phyloP scores from a whole-genome alignment of 2,113 vertebrate genomes.

The Apteryx mantelli region DNA sequence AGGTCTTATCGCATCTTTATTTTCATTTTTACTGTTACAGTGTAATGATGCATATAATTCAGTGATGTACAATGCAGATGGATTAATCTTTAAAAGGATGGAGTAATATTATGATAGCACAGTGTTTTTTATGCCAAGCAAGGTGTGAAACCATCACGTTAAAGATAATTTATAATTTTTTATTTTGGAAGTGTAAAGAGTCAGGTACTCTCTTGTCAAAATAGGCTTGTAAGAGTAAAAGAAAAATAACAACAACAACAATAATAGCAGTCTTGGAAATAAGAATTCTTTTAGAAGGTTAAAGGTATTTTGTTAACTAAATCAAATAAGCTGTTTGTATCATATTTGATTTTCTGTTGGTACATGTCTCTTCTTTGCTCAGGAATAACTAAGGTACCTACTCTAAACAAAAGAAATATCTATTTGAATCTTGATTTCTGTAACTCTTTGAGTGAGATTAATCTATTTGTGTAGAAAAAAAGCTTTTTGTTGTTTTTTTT shows the following conservation, averaged over 20 bases:
- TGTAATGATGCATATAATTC: constrained; percentile 46
- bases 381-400: not conserved
- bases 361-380: not conserved
- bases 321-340: not conserved
- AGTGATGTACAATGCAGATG: constrained; percentile 17
- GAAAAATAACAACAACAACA: not conserved
- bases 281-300: not conserved
- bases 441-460: not conserved
- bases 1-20: constrained; percentile 33
- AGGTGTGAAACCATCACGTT: constrained; percentile 32
- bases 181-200: not conserved
- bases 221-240: not conserved
- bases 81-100: constrained; percentile 43
- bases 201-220: constrained; percentile 7
- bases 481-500: not conserved
- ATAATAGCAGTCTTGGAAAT: not conserved
- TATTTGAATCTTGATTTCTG: not conserved
- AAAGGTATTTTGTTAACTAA: not conserved
- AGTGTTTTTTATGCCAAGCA: constrained; percentile 3
- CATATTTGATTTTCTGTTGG: not conserved
- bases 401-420: not conserved
- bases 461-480: not conserved
- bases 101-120: constrained; percentile 5
- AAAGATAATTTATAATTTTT: constrained; percentile 41
- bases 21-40: constrained; percentile 45